Percentiles rank a stretch among this genome's conserved stretches.
Conservation (phyloP, 2,113 vertebrate species). For the Lophius piscatorius region DNA sequence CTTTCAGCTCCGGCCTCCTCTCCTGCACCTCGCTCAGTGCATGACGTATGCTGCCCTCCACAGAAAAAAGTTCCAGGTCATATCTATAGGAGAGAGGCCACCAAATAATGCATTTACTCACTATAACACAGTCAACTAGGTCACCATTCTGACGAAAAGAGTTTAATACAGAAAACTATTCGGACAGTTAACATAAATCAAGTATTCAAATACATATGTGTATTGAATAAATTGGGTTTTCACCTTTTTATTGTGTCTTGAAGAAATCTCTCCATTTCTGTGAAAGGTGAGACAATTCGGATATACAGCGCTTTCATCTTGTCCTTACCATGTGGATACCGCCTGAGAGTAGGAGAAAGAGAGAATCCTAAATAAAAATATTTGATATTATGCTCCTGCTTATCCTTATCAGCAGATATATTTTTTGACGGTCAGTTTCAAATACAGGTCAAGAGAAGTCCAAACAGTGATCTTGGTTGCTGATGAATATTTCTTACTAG, state of each 20-base stretch:
- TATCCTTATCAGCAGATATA: not conserved
- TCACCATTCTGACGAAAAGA: not conserved
- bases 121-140: not conserved
- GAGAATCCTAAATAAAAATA: not conserved
- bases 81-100: slow-evolving; percentile 77
- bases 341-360: slow-evolving; percentile 71
- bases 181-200: not conserved
- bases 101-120: slow-evolving; percentile 5
- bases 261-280: slow-evolving; percentile 96
- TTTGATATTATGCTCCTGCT: slow-evolving; percentile 2
- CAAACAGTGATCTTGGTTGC: not conserved
- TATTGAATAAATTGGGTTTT: not conserved
- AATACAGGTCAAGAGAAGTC: slow-evolving; percentile 15
- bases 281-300: slow-evolving; percentile 86
- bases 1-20: slow-evolving; percentile 84
- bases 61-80: slow-evolving; percentile 81
- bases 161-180: not conserved
- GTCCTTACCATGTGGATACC: slow-evolving; percentile 76
- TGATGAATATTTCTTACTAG: not conserved
- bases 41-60: slow-evolving; percentile 88
- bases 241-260: slow-evolving; percentile 90
- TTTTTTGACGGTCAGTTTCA: slow-evolving; percentile 16
- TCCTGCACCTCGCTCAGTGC: slow-evolving; percentile 83
- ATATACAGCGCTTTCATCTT: slow-evolving; percentile 90
- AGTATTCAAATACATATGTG: not conserved